A percentile compares a stretch with the other conserved stretches of the same genome.
phyloP scores from a whole-genome alignment of 64 coral and sea anemone species.

The Astreopora myriophthalma region DNA sequence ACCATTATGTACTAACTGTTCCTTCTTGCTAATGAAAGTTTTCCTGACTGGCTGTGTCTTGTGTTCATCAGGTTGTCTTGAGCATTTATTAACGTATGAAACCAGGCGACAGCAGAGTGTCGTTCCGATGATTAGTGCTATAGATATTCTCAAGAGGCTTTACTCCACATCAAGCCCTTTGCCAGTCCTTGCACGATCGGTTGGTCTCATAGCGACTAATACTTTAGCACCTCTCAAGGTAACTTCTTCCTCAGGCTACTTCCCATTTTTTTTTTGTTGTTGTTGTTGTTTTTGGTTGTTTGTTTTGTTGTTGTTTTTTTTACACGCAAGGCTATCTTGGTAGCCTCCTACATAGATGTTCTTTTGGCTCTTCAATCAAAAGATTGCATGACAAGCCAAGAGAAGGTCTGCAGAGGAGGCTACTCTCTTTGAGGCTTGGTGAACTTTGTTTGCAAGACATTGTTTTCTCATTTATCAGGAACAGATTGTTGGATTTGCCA shows the following conservation, averaged over 20 bases:
- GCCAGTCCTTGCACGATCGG: conserved; percentile 76
- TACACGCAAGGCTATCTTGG: too few relatives aligned
- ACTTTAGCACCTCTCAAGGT: conserved; percentile 83
- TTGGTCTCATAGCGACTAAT: conserved; percentile 80
- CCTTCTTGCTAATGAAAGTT: too few relatives aligned
- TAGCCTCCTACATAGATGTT: too few relatives aligned
- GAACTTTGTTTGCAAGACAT: neutral
- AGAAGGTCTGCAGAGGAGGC: too few relatives aligned
- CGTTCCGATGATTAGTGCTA: conserved; percentile 85
- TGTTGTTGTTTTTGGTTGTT: too few relatives aligned
- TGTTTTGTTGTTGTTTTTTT: too few relatives aligned
- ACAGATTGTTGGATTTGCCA: conserved; percentile 80
- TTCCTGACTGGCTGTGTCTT: neutral
- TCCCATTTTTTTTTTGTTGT: too few relatives aligned
- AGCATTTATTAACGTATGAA: conserved; percentile 89
- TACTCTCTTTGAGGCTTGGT: too few relatives aligned
- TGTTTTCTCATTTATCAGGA: conserved; percentile 39
- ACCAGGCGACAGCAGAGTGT: conserved; percentile 86
- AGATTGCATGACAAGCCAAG: too few relatives aligned
- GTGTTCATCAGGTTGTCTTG: conserved; percentile 61
- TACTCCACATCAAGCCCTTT: conserved; percentile 85
- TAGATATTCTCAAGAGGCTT: conserved; percentile 84
- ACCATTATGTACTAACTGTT: too few relatives aligned
- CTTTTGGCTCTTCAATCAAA: too few relatives aligned
- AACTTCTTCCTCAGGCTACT: neutral